Base-by-base conservation (phyloP, 1,140 invertebrate genomes). In the Monochamus saltuarius region DNA sequence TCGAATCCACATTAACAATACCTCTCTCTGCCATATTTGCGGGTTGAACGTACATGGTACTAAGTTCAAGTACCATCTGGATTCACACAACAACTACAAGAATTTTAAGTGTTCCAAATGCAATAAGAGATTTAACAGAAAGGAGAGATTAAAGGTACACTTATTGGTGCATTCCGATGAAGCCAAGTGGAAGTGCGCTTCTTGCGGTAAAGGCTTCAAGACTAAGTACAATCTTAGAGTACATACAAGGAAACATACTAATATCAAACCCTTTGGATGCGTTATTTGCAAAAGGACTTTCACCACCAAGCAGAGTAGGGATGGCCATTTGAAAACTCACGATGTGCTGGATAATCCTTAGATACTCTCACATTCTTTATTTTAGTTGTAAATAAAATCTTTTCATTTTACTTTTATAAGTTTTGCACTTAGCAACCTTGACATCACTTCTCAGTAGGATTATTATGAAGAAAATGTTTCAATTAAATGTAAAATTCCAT, bases 231-330 rank as follows among this genome's bases (percentile, higher is more conserved):
- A 65, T 37, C 49, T 68, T 16, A 68, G 63, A 37, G 61, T 65
- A 7, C 88, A 90, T 66, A 84, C 87, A 83, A 74, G 85, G 11
- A 82, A 77, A 46, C 87, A 89, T 63, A 87, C 86, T 0, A 86
- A 85, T 1, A 85, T 89, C 66, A 88, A 88, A 66, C 87, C 87
- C 3, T 89, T 86, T 71, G 79, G 83, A 43, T 90, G 88, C 75
- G 71, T 79, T 4, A 77, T 84, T 16, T 89, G 88, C 71, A 83
- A 85, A 2, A 89, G 89, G 69, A 82, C 46, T 11, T 66, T 66
- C 37, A 62, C 64, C 2, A 66, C 59, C 2, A 66, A 66, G 45
- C 64, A 62, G 35, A 62, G 38, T 17, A 66, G 60, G 29, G 52
- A 66, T 45, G 46, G 58, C 46, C 62, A 75, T 53, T 22, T 61